These are phyloP conservation scores for Pao palembangensis DNA, from an alignment of 2,113 vertebrate species.

Conservation along the genomic window DNA sequence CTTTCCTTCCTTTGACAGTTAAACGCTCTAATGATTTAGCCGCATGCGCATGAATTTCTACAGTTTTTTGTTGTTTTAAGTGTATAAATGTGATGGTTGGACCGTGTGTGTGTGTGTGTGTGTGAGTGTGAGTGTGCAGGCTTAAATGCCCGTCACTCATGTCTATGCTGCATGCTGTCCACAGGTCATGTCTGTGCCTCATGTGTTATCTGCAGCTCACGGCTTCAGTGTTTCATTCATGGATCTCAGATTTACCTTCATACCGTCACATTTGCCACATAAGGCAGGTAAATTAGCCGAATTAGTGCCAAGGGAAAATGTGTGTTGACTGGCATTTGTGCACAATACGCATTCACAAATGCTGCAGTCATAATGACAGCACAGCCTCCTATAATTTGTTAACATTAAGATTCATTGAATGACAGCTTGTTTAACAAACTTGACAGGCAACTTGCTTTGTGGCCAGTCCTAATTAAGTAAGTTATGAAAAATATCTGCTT, in stretches of 20 bases:
- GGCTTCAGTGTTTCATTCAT: neutral
- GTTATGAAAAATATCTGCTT: constrained; percentile 22
- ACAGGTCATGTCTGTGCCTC: constrained; percentile 19
- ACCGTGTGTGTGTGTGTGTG: constrained; percentile 6
- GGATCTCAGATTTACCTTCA: neutral
- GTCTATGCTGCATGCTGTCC: constrained; percentile 20
- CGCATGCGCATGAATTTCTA: constrained; percentile 7
- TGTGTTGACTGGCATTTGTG: constrained; percentile 3
- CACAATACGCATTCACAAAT: constrained; percentile 6
- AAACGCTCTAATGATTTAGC: neutral
- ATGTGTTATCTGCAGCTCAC: constrained; percentile 11
- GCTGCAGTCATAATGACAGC: constrained; percentile 13
- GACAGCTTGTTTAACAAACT: constrained; percentile 16
- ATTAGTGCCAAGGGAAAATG: constrained; percentile 20
- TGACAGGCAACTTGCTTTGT: constrained; percentile 22
- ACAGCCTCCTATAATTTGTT: neutral
- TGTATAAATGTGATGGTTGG: constrained; percentile 1
- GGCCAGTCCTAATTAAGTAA: constrained; percentile 47
- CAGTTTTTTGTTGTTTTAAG: constrained; percentile 5
- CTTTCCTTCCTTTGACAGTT: constrained; percentile 9
- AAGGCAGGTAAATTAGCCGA: constrained; percentile 7
- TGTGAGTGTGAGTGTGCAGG: constrained; percentile 9
- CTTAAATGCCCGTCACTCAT: constrained; percentile 16
- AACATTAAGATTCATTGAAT: constrained; percentile 4
- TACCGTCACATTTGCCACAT: neutral